Evolutionary conservation across 2,888 invertebrate genomes (phyloP).

Genomic region (Temnothorax ravouxi): DNA sequence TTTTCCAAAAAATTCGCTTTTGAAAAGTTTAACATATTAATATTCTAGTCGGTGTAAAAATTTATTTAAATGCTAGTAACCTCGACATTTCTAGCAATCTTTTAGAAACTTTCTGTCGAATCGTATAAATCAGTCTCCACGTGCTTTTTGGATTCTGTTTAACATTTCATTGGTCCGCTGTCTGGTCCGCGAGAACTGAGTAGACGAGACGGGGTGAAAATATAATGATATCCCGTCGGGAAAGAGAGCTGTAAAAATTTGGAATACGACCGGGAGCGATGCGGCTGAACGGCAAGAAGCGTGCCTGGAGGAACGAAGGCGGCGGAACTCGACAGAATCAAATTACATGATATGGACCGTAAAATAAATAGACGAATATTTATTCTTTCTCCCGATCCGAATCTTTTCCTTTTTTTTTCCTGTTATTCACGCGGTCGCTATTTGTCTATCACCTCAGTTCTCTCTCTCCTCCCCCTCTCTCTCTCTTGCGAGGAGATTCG

Average conservation of each 20-base stretch:
- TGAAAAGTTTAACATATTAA: slow-evolving; percentile 13
- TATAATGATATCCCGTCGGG: slow-evolving; percentile 9
- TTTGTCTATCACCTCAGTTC: slow-evolving; percentile 11
- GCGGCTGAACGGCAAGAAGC: slow-evolving; percentile 44
- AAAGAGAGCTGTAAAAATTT: slow-evolving; percentile 46
- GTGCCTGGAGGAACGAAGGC: slow-evolving; percentile 44
- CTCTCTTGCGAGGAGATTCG: neutral
- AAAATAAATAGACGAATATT: slow-evolving; percentile 77
- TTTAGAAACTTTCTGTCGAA: neutral
- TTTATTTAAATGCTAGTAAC: neutral
- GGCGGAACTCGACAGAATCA: slow-evolving; percentile 65
- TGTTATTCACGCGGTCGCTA: neutral
- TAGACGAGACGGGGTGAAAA: slow-evolving; percentile 19
- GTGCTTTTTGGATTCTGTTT: slow-evolving; percentile 13
- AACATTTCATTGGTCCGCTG: neutral
- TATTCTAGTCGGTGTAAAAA: neutral
- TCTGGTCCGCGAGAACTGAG: neutral
- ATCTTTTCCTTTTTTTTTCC: neutral
- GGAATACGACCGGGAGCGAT: slow-evolving; percentile 31
- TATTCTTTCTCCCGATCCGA: slow-evolving; percentile 41
- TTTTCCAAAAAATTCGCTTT: neutral
- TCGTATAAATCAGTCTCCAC: neutral
- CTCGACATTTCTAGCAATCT: neutral
- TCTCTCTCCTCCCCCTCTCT: neutral
- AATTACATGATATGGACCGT: slow-evolving; percentile 76